Evolutionary conservation across 35 echinoderm and acorn worm genomes (phyloP).

Genomic region (Stichopus chloronotus): DNA sequence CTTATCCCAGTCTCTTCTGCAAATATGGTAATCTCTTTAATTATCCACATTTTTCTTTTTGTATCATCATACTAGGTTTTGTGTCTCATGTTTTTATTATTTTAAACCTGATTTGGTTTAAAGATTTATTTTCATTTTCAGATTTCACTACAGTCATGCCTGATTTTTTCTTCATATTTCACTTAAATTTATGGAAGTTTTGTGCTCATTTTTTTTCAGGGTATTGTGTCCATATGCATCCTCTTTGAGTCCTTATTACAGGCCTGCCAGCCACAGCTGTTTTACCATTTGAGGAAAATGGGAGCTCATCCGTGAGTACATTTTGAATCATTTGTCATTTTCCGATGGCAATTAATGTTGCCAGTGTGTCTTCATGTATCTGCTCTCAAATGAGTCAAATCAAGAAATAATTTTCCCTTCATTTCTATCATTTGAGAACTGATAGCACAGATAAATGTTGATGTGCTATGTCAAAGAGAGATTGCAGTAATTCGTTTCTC

Average conservation of each 20-base stretch:
- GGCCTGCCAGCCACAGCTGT: slow-evolving; percentile 85
- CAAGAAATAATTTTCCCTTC: slow-evolving; percentile 8
- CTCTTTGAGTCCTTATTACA: slow-evolving; percentile 92
- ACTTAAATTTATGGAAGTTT: too few relatives aligned
- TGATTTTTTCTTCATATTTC: too few relatives aligned
- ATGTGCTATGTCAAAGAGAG: slow-evolving; percentile 21
- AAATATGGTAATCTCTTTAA: too few relatives aligned
- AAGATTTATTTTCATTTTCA: too few relatives aligned
- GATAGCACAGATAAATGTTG: slow-evolving; percentile 31
- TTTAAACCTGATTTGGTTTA: too few relatives aligned
- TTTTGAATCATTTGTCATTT: slow-evolving; percentile 7
- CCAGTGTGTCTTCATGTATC: slow-evolving; percentile 26
- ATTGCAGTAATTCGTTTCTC: slow-evolving; percentile 16
- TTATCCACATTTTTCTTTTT: too few relatives aligned
- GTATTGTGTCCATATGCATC: slow-evolving; percentile 90
- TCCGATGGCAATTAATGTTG: neutral
- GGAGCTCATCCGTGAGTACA: slow-evolving; percentile 95
- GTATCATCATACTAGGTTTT: too few relatives aligned
- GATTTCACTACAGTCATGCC: too few relatives aligned
- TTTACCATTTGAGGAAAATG: slow-evolving; percentile 81
- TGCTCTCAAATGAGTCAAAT: slow-evolving; percentile 10
- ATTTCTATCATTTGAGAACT: neutral
- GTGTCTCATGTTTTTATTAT: too few relatives aligned
- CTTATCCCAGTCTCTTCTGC: too few relatives aligned
- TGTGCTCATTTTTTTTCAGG: slow-evolving; percentile 44